These are phyloP conservation scores for Lanius ludovicianus DNA, from an alignment of 2,113 vertebrate genomes.

Conservation along the genomic window DNA sequence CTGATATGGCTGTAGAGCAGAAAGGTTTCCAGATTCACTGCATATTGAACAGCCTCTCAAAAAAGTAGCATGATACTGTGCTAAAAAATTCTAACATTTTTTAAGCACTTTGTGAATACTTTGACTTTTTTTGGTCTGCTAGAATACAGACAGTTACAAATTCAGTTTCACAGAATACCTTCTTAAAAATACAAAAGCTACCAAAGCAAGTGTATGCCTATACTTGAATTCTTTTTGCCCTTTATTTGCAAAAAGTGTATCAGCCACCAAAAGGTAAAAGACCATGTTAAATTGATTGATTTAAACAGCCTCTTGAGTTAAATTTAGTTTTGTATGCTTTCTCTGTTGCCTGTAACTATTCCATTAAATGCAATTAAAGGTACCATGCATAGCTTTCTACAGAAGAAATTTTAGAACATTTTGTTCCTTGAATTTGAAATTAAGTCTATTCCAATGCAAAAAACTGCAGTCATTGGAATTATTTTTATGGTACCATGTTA, in stretches of 20 bases:
- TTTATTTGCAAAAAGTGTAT: background rate
- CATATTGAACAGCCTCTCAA: background rate
- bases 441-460: background rate
- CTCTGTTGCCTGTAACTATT: background rate
- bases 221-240: background rate
- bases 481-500: background rate
- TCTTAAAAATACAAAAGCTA: background rate
- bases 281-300: background rate
- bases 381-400: background rate
- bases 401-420: background rate
- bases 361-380: background rate
- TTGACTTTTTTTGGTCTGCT: background rate
- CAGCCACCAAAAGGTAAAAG: background rate
- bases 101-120: background rate
- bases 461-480: background rate
- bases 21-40: background rate
- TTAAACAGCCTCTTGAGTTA: background rate
- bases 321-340: background rate
- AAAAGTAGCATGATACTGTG: background rate
- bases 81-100: background rate
- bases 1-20: rapidly evolving
- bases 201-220: background rate
- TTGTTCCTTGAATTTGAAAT: background rate
- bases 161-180: background rate
- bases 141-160: background rate